Evolutionary conservation across 2,888 invertebrate genomes (phyloP), one percentile per base, ranked within the genome.

Genomic region (Ectemnius cavifrons): DNA sequence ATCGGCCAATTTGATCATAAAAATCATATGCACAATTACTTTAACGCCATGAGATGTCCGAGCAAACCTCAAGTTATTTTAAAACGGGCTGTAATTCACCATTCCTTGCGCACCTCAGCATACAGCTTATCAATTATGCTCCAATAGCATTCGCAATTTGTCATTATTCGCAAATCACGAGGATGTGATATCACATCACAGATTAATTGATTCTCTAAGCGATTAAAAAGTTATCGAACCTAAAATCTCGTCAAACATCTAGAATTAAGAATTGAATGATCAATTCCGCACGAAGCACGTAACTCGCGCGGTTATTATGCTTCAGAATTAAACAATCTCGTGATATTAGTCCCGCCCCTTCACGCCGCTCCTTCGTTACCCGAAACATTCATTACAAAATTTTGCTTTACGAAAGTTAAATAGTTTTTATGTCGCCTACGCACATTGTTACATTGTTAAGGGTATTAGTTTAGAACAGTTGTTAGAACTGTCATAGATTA

Each of bases 331-430:
- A 47, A 47, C 23, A 23, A 23, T 23, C 23, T 23, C 23, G 47
- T 14, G n/a, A 59, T 20, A 63, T 69, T 49, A 20, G 52, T 67
- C 62, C 65, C 46, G 20, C 47, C 11, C 56, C 45, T 14, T 46
- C 52, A 37, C 28, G 2, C 49, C 46, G 13, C 62, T 60, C 59
- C 8, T 58, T 45, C 57, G 27, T 75, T 66, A 45, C 14, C 63
- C 60, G 37, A 68, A 59, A 71, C 70, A 57, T 59, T 60, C 28
- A 37, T 84, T 80, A 83, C 65, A 83, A 83, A 83, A 83, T 82
- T 74, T 77, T 65, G 47, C 11, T 73, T 73, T 72, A 77, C 20
- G 72, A 73, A 77, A 81, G 27, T 77, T 74, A 75, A 47, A 61
- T 67, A 63, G 61, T 18, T 11, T 68, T 77, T 72, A 72, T 18